Conservation (phyloP, 2,113 vertebrate species). For the Syrrhaptes paradoxus region DNA sequence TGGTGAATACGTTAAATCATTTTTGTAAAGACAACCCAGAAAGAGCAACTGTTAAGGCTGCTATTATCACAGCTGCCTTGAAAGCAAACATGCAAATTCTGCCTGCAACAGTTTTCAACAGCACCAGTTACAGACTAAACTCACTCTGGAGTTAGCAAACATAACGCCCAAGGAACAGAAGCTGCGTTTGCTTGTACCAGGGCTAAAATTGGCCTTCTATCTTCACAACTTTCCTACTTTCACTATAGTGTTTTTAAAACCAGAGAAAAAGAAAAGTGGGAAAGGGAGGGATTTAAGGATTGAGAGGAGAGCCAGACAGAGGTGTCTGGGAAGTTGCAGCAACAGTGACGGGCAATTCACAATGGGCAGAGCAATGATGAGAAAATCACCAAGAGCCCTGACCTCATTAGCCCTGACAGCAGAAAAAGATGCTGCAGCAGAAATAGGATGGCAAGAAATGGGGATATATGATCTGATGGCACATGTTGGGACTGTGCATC, state of each 20-base stretch:
- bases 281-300: neutral
- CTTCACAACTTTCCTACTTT: constrained; percentile 29
- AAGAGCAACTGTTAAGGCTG: constrained; percentile 44
- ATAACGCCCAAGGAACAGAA: constrained; percentile 59
- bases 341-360: neutral
- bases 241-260: neutral
- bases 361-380: neutral
- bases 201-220: constrained; percentile 44
- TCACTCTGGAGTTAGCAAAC: constrained; percentile 51
- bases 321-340: neutral
- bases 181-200: constrained; percentile 1
- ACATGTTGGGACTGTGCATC: neutral
- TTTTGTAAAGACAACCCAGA: neutral
- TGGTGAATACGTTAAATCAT: neutral
- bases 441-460: neutral
- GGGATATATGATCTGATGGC: neutral
- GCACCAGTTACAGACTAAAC: constrained; percentile 14
- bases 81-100: constrained; percentile 16
- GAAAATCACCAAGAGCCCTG: neutral
- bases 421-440: neutral
- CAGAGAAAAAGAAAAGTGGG: neutral
- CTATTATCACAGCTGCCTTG: constrained; percentile 54
- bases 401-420: neutral
- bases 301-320: neutral
- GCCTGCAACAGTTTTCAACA: constrained; percentile 25